Percentiles rank a stretch among this genome's conserved stretches.
These are phyloP conservation scores for Xiphorhynchus erythropygius DNA, from an alignment of 2,797 vertebrate species.

Conservation along the genomic window DNA sequence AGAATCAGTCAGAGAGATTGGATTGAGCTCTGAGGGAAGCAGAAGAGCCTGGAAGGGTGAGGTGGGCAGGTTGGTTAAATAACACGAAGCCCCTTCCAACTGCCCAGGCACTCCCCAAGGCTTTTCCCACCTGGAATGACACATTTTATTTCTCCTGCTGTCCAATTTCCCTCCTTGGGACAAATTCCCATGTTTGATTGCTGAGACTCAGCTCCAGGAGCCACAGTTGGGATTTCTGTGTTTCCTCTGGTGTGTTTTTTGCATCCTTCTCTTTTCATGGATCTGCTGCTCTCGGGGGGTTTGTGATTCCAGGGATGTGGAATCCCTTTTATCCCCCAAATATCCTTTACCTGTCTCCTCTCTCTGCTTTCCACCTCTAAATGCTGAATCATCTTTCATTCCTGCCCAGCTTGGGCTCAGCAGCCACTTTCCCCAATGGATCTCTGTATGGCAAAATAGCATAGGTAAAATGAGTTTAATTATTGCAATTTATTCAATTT, in stretches of 20 bases:
- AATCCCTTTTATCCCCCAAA: background rate
- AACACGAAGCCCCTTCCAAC: background rate
- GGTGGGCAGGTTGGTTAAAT: background rate
- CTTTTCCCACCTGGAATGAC: background rate
- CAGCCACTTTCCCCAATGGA: background rate
- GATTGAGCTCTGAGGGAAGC: background rate
- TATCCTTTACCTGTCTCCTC: background rate
- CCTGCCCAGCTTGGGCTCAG: background rate
- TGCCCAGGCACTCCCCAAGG: rapidly evolving
- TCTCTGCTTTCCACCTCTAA: background rate
- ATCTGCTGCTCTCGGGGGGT: background rate
- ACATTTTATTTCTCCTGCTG: background rate
- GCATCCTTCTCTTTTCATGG: background rate
- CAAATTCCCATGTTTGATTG: background rate
- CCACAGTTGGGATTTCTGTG: background rate
- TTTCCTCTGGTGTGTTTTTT: background rate
- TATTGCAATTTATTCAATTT: background rate
- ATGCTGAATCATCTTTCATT: background rate
- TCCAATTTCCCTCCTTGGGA: background rate
- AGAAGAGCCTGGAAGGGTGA: background rate
- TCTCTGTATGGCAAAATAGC: background rate
- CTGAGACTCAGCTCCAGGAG: background rate
- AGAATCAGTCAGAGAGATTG: background rate
- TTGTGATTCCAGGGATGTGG: background rate
- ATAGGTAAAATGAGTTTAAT: background rate